Base-by-base conservation (phyloP, 2,888 invertebrate species). In the Scrobipalpa atriplicella region DNA sequence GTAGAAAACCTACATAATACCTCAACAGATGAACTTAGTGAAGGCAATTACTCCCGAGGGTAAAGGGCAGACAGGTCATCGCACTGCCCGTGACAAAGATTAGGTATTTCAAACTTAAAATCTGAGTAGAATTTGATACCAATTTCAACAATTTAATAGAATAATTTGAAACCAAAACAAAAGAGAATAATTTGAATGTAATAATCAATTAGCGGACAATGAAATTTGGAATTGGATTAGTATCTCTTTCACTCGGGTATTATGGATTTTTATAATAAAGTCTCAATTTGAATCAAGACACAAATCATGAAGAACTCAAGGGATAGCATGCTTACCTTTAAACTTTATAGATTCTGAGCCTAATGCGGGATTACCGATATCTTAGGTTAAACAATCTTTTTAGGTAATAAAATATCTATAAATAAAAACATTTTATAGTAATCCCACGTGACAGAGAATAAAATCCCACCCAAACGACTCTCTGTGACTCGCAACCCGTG, bases 21-120 rank as follows among this genome's bases (percentile, higher is more conserved):
- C 19, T 52, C 18, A 52, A 41, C 41, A 41, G 29, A 29, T 29
- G 29, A 3, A 29, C 29, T 29, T 38, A 60, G 38, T 38, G 60
- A 60, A 60, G 10, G 38, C 60, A 60, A 60, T 38, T 56, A 56
- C 21, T 56, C 21, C 29, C 41, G 13, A 67, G 43, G 56, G 38
- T 65, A 67, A 65, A 67, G 62, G 60, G 47, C 62, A 67, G 67
- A 67, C 65, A 67, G 38, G 56, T 41, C 58, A 58, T 65, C 38
- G 41, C n/a, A 58, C 67, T 51, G 18, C 43, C 43, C 54, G 29
- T 61, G 61, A 13, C 29, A 66, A 51, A 60, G 62, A 67, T 64
- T 11, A 41, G 62, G 47, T 61, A 36, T 36, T 16, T n/a, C 16
- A 0, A 47, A 65, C 29, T 65, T 62, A 43, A 56, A 41, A 38